Conservation (phyloP, 1,140 invertebrate species). For the Drosophila ficusphila region DNA sequence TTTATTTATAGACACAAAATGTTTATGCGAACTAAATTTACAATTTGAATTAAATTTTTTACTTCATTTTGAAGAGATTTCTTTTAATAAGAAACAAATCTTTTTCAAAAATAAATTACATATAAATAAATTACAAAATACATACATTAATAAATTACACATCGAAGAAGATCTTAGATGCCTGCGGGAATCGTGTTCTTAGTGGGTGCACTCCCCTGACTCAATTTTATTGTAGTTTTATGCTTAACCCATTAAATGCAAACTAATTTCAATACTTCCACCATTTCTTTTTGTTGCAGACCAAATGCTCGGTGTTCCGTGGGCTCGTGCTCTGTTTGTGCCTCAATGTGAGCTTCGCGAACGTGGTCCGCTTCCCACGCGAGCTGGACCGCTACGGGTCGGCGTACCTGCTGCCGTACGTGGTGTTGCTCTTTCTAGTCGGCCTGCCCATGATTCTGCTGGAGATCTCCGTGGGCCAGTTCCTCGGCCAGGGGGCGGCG, state of each 20-base stretch:
- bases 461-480: constrained; percentile 83
- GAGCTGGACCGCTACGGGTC: constrained; percentile 81
- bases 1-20: too few species aligned
- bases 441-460: constrained; percentile 82
- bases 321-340: constrained; percentile 82
- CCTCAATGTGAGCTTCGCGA: constrained; percentile 82
- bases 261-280: background rate
- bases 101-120: too few species aligned
- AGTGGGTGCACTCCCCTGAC: too few species aligned
- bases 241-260: background rate
- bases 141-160: too few species aligned
- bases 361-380: constrained; percentile 83
- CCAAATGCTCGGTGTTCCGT: constrained; percentile 84
- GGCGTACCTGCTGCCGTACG: constrained; percentile 81
- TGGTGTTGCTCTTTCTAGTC: constrained; percentile 82
- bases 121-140: too few species aligned
- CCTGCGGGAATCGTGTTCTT: too few species aligned
- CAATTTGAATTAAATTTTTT: too few species aligned
- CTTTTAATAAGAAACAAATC: too few species aligned
- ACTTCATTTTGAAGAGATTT: too few species aligned
- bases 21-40: too few species aligned
- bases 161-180: too few species aligned
- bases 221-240: background rate
- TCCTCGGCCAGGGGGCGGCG: constrained; percentile 82
- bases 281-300: constrained; percentile 49